Percentiles rank a stretch among this genome's conserved stretches.
Conservation (phyloP, 1,140 invertebrate genomes). For the Atopsyche davidsoni region DNA sequence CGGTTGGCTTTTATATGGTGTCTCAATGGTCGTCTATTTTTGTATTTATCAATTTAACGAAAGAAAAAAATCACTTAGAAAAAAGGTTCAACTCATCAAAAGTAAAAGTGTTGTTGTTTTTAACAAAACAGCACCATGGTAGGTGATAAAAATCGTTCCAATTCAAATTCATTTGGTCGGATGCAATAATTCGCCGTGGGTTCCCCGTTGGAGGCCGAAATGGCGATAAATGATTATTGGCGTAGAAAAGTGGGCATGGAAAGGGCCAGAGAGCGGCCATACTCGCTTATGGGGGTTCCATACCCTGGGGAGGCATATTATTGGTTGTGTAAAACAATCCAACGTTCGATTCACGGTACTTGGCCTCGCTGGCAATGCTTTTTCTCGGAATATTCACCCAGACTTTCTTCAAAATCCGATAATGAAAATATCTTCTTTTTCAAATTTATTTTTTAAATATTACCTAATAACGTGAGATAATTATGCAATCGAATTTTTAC, state of each 20-base stretch:
- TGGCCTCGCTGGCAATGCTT: slow-evolving; percentile 17
- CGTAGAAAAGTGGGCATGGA: slow-evolving; percentile 6
- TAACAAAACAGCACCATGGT: too few species aligned
- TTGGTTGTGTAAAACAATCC: slow-evolving; percentile 31
- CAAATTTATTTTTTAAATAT: neutral
- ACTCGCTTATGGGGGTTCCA: slow-evolving; percentile 12
- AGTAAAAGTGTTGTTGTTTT: neutral
- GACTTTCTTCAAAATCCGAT: slow-evolving; percentile 5
- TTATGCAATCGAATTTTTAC: too few species aligned
- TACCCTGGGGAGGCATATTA: slow-evolving; percentile 27
- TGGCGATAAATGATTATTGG: slow-evolving; percentile 27
- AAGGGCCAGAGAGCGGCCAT: neutral
- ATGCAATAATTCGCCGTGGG: slow-evolving; percentile 20
- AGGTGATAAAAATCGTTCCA: slow-evolving; percentile 2
- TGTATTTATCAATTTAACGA: too few species aligned
- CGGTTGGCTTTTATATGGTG: too few species aligned
- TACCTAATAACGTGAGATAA: too few species aligned
- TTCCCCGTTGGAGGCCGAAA: slow-evolving; percentile 11
- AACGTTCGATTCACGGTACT: too few species aligned
- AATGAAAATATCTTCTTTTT: slow-evolving; percentile 15
- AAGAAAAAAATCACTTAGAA: neutral
- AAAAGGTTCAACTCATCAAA: neutral
- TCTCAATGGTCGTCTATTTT: too few species aligned
- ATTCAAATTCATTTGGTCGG: neutral
- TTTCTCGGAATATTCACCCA: too few species aligned